A percentile compares a stretch with the other conserved stretches of the same genome.
Conservation (phyloP, 1,140 invertebrate species). For the Caenorhabditis remanei region DNA sequence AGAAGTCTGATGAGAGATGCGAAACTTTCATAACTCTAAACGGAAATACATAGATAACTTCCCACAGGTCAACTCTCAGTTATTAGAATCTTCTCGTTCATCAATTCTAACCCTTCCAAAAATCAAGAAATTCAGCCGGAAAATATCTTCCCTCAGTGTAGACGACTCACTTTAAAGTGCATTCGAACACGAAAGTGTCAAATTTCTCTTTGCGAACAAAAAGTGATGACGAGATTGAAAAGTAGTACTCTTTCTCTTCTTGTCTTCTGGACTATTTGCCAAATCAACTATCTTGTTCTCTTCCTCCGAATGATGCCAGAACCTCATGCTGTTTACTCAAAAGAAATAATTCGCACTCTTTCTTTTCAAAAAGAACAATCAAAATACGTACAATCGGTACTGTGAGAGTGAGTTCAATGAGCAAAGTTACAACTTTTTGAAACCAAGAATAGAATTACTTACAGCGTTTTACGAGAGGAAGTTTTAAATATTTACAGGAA, state of each 20-base stretch:
- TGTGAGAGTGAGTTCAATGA: background rate
- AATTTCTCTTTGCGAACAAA: slow-evolving; percentile 4
- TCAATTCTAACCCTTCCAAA: no score
- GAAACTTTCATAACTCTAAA: no score
- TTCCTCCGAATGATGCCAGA: background rate
- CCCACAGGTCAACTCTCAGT: no score
- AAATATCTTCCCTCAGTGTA: no score
- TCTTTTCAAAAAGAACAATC: background rate
- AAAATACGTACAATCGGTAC: background rate
- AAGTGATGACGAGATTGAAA: background rate
- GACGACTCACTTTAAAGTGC: background rate
- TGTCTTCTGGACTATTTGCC: slow-evolving; percentile 4
- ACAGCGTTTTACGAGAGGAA: no score
- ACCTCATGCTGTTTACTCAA: background rate
- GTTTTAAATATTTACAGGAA: no score
- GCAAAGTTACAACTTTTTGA: slow-evolving; percentile 24
- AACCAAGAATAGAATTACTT: background rate
- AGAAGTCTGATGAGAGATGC: no score
- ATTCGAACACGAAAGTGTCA: background rate
- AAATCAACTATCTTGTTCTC: slow-evolving; percentile 29
- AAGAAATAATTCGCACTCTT: background rate
- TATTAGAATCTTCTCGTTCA: no score
- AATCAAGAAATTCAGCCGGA: background rate
- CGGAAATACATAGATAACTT: no score
- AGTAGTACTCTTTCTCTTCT: background rate